Evolutionary conservation across 2,113 vertebrate species (phyloP), one percentile per base, ranked within the genome.

Genomic region (Pachyramphus minor): DNA sequence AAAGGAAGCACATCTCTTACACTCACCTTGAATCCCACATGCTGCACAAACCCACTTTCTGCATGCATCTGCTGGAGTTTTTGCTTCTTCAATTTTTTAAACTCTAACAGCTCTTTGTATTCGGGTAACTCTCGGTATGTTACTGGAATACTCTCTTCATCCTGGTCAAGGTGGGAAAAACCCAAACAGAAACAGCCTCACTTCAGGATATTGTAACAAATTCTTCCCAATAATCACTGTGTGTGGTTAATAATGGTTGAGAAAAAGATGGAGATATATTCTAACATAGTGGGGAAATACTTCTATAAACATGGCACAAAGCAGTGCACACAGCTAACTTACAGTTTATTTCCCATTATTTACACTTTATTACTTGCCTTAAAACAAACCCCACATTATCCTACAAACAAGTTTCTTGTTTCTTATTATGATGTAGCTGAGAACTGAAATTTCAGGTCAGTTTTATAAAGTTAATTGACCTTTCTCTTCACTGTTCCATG

Each of bases 31-130:
- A 98, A 99, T 87, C 99, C 99, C 27, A 98, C 42, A 12, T 99
- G 99, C 87, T 98, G 99, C 33, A 98, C 97, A 94, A 98, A 98
- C 11, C 97, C 96, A 95, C 98, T 98, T 93, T 99, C 99, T 50
- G 98, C 98, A 73, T 99, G 99, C 96, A 99, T 98, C 94, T 99
- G 98, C 87, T 98, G 99, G 50, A 99, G 98, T 64, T 99, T 99
- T 95, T 98, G 98, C 90, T 99, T 99, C 97, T 99, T 99, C 94
- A 99, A 90, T 71, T 99, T 98, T 97, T 99, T 99, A 93, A 99
- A 98, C 93, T 99, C 98, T 96, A 99, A 97, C 78, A 99, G 98
- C 96, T 99, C 99, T 97, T 99, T 99, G 98, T 99, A 99, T 97
- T 99, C 99, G 2, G 99, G 99, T 82, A 99, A 96, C 93, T 98